These are phyloP conservation scores for Ptychobarbus kaznakovi DNA, from an alignment of 2,797 vertebrate genomes.

Conservation along the genomic window DNA sequence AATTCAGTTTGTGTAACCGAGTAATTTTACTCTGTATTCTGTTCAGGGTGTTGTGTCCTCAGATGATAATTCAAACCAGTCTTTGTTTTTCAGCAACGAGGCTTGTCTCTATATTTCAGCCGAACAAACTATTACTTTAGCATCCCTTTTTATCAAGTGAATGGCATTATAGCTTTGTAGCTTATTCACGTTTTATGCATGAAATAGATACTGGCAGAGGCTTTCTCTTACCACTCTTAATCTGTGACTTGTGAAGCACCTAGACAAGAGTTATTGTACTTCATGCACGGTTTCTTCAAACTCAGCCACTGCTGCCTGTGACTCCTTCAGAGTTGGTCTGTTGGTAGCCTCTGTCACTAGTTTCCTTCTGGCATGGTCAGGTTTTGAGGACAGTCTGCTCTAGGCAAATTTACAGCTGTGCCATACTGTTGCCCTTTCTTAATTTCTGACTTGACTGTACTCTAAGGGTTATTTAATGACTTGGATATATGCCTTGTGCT, in stretches of 20 bases:
- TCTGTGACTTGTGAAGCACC: background rate
- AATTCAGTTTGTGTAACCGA: background rate
- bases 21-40: background rate
- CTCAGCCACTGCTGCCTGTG: background rate
- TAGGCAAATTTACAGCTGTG: background rate
- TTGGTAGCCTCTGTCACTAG: background rate
- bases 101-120: background rate
- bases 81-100: background rate
- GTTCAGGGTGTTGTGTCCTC: background rate
- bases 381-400: background rate
- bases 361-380: background rate
- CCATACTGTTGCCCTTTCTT: slow-evolving; percentile 1
- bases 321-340: background rate
- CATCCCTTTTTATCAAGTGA: background rate
- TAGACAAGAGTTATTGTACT: background rate
- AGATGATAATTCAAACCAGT: background rate
- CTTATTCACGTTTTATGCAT: background rate
- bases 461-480: slow-evolving; percentile 17
- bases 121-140: background rate
- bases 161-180: too few species aligned
- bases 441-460: slow-evolving; percentile 13
- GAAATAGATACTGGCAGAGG: background rate
- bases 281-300: background rate
- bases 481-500: slow-evolving; percentile 4
- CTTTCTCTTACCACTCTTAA: background rate